Base-by-base conservation (phyloP, 2,888 invertebrate species). In the Caenorhabditis wallacei region DNA sequence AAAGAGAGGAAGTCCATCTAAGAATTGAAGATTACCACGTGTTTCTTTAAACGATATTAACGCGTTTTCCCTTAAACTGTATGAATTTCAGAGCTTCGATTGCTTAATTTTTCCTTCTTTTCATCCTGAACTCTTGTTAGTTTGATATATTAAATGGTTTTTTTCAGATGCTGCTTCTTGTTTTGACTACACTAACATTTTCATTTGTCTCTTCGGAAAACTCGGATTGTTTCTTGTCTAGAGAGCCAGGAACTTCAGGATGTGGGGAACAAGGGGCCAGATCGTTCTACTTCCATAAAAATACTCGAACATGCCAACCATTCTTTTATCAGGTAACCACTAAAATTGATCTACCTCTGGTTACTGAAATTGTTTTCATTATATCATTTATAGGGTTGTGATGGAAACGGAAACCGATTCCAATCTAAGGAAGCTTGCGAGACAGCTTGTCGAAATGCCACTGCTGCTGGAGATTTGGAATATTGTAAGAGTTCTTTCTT, bases 391-490 rank as follows among this genome's bases (percentile, higher is more conserved):
- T 63, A 84, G 84, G 91, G 91, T 7, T 91, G 91, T 64, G 85
- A 85, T 54, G 91, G 91, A 16, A 90, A 89, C 56, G 84, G 63
- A 8, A 91, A 91, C 69, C 84, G 87, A 13, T 91, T 90, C 81
- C 71, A 76, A 26, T 82, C 86, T 1, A 83, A 87, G 24, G 61
- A 72, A 18, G 88, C 88, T 40, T 91, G 91, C 24, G 79, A 80
- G 26, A 37, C 75, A 1, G 18, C 79, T 1, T 83, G 83, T 26
- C 43, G 56, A 51, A 79, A 83, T 37, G 79, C 79, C n/a, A 68
- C 57, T 7, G 71, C 40, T 54, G 24, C 82, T 20, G 82, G 71
- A 1, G 76, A 78, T 22, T 16, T 76, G 48, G 53, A 63, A 22
- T 72, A 82, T 61, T 30, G 82, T 76, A 59, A 46, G 80, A 30